phyloP scores from a whole-genome alignment of 2,113 vertebrate species.

The Hippocampus barbouri region DNA sequence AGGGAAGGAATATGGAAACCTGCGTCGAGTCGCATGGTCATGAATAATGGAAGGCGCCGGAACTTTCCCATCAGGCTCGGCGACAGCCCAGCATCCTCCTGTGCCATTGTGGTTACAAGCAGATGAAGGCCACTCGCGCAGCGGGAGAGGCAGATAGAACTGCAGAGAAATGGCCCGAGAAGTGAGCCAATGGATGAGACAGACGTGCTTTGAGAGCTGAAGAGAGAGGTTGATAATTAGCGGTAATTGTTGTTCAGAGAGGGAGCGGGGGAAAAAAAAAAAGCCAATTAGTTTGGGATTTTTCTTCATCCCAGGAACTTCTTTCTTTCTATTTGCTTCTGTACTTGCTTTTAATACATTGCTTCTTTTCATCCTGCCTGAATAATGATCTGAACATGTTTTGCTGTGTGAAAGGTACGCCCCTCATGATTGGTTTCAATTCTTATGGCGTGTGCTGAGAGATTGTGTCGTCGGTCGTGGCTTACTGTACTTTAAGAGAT shows the following conservation, averaged over 20 bases:
- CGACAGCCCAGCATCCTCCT: slow-evolving; percentile 48
- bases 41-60: slow-evolving; percentile 74
- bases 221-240: slow-evolving; percentile 61
- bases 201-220: slow-evolving; percentile 56
- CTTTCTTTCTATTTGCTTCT: slow-evolving; percentile 19
- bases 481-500: too few species aligned
- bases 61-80: slow-evolving; percentile 47
- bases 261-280: slow-evolving; percentile 1
- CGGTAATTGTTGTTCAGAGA: slow-evolving; percentile 64
- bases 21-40: slow-evolving; percentile 28
- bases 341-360: slow-evolving; percentile 12
- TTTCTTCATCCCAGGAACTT: slow-evolving; percentile 28
- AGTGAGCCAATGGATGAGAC: slow-evolving; percentile 46
- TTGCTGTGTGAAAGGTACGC: neutral
- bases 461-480: too few species aligned
- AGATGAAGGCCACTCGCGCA: slow-evolving; percentile 43
- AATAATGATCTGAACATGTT: neutral
- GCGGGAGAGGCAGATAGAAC: slow-evolving; percentile 33
- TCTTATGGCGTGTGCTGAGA: too few species aligned
- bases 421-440: too few species aligned
- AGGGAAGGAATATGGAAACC: slow-evolving; percentile 37
- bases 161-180: slow-evolving; percentile 35
- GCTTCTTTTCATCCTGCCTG: slow-evolving; percentile 13
- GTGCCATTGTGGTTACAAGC: slow-evolving; percentile 56
- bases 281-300: slow-evolving; percentile 21